These are phyloP conservation scores for Acanthis flammea DNA, from an alignment of 2,797 vertebrate genomes.

Conservation along the genomic window DNA sequence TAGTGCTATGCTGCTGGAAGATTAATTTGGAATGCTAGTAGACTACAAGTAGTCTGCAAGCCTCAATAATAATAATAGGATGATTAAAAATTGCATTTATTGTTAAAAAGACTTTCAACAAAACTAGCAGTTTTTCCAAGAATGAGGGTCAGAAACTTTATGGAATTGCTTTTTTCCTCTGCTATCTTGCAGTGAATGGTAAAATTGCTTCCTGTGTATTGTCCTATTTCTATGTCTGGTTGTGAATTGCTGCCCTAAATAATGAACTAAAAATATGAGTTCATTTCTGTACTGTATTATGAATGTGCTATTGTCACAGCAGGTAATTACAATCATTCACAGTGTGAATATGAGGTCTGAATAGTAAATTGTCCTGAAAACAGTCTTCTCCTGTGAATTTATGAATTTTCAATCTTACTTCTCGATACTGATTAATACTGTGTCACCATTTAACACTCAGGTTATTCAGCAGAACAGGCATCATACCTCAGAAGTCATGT, in stretches of 20 bases:
- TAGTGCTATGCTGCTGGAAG: background rate
- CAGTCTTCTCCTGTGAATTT: constrained; percentile 48
- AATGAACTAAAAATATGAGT: constrained; percentile 53
- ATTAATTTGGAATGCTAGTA: background rate
- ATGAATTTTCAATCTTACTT: constrained; percentile 53
- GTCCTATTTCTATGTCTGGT: background rate
- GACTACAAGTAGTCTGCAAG: background rate
- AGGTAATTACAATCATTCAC: constrained; percentile 71
- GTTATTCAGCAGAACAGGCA: constrained; percentile 23
- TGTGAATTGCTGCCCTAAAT: constrained; percentile 59
- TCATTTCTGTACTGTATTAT: constrained; percentile 61
- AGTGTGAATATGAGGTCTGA: constrained; percentile 42
- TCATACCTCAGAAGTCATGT: constrained; percentile 21
- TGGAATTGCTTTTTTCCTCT: constrained; percentile 7
- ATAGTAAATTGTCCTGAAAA: constrained; percentile 64
- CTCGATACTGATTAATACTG: constrained; percentile 57
- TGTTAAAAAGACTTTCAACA: background rate
- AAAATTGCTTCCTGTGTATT: constrained; percentile 22
- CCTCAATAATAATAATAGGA: background rate
- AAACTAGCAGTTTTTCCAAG: constrained; percentile 2
- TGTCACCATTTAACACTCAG: constrained; percentile 20
- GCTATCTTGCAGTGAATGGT: background rate
- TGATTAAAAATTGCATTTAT: background rate
- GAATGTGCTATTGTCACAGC: constrained; percentile 65
- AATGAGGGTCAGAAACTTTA: background rate